These are phyloP conservation scores for Peromyscus melanophrys DNA, from an alignment of 2,797 vertebrate genomes.

Conservation along the genomic window DNA sequence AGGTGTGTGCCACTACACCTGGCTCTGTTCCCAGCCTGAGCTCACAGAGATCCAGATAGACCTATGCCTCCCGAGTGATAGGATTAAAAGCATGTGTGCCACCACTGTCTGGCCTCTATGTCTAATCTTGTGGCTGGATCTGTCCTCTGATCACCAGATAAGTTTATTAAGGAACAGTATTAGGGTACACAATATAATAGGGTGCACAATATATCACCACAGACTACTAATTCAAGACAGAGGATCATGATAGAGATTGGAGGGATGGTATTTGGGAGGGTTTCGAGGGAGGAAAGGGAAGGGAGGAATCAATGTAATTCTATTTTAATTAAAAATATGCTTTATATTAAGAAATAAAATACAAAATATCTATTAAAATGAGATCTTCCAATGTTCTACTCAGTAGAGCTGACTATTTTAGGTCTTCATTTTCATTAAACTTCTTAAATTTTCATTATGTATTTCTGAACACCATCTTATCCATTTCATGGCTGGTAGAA, in stretches of 20 bases:
- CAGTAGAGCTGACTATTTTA: not conserved
- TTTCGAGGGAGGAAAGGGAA: not conserved
- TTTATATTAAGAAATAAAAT: not conserved
- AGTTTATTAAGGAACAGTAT: too few species aligned
- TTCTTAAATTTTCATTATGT: slow-evolving; percentile 2
- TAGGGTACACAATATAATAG: too few species aligned
- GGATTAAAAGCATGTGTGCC: too few species aligned
- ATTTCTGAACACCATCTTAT: not conserved
- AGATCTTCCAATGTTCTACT: not conserved
- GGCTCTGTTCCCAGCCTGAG: too few species aligned
- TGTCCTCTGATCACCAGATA: too few species aligned
- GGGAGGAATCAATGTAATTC: not conserved
- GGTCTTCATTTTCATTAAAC: not conserved
- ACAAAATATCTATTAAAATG: not conserved
- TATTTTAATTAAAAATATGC: not conserved
- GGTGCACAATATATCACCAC: too few species aligned
- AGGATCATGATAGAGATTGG: not conserved
- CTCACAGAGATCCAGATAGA: too few species aligned
- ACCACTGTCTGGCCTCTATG: too few species aligned
- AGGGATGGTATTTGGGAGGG: too few species aligned
- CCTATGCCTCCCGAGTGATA: too few species aligned
- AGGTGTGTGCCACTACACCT: too few species aligned
- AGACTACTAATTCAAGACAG: not conserved
- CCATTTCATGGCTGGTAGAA: not conserved
- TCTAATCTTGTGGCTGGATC: too few species aligned